Base-by-base conservation (phyloP, 2,113 vertebrate genomes). In the Forbesichthys papilliferus region DNA sequence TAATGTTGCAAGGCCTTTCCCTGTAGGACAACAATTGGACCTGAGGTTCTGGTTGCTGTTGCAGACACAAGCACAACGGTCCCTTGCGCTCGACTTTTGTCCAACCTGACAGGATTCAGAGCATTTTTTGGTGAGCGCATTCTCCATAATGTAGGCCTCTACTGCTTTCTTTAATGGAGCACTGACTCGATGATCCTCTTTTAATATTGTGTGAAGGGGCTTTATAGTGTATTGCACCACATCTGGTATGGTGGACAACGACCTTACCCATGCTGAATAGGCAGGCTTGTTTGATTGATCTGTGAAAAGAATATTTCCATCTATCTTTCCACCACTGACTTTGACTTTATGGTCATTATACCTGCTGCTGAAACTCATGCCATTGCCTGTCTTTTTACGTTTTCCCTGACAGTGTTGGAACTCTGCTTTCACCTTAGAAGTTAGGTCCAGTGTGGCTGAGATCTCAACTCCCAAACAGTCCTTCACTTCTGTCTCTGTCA, bases 61-160 rank as follows among this genome's bases (percentile, higher is more conserved):
- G 68, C 94, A 95, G 34, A 86, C 7, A 49, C 93, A 95, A 18
- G 85, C 77, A 60, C 94, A 95, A 0, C 83, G 79, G 48, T 93
- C 75, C 0, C 56, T 77, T 0, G 18, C 11, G 9, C 9, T 89
- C 3, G 61, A 63, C 13, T 42, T 68, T 1, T 48, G 70, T 0
- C 92, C 92, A 16, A 84, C 66, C 34, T 18, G 3, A 64, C 90
- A 90, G 9, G 20, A 0, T 54, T 78, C 64, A 0, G 77, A 89
- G 69, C 93, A 95, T 70, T 91, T 69, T 27, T 16, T 84, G 80
- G 88, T 73, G 4, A 91, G 77, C 0, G 87, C 90, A 36, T 83
- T 90, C 42, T 74, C 10, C 5, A 5, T 48, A 48, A 95, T 79
- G 13, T 94, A 95, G 10, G 79, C 70, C 52, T 92, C 90, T n/a